Percentiles rank a stretch among this genome's conserved stretches.
These are phyloP conservation scores for Setipinna tenuifilis DNA, from an alignment of 2,797 vertebrate genomes.

Conservation along the genomic window DNA sequence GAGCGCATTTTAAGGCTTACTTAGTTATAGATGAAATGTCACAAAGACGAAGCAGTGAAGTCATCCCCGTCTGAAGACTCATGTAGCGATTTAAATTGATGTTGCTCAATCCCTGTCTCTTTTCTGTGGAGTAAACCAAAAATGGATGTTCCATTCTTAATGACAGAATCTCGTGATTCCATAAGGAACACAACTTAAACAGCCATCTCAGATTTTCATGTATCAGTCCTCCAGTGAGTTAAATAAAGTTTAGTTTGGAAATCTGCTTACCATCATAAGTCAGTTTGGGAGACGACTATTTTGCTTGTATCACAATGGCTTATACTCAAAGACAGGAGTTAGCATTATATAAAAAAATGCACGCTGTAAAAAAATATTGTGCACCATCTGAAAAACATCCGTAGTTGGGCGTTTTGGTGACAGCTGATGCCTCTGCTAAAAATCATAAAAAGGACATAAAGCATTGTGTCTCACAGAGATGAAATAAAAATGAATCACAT, in stretches of 20 bases:
- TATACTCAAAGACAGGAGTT: no score
- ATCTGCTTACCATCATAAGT: background rate
- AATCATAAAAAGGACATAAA: background rate
- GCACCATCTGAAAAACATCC: background rate
- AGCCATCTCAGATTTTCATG: background rate
- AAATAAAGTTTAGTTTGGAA: background rate
- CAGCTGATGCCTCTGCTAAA: background rate
- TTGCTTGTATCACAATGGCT: no score
- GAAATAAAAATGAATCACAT: background rate
- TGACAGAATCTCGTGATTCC: background rate
- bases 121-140: background rate
- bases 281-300: background rate
- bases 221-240: background rate
- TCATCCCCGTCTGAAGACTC: background rate
- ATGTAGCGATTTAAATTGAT: background rate
- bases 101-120: background rate
- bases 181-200: background rate
- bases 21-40: background rate
- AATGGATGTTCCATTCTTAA: background rate
- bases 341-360: background rate
- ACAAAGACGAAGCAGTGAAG: background rate
- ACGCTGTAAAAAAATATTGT: background rate
- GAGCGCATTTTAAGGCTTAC: conserved; percentile 12
- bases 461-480: conserved; percentile 2
- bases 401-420: background rate